A percentile compares a stretch with the other conserved stretches of the same genome.
These are phyloP conservation scores for Hypocryptadius cinnamomeus DNA, from an alignment of 2,113 vertebrate species.

Conservation along the genomic window DNA sequence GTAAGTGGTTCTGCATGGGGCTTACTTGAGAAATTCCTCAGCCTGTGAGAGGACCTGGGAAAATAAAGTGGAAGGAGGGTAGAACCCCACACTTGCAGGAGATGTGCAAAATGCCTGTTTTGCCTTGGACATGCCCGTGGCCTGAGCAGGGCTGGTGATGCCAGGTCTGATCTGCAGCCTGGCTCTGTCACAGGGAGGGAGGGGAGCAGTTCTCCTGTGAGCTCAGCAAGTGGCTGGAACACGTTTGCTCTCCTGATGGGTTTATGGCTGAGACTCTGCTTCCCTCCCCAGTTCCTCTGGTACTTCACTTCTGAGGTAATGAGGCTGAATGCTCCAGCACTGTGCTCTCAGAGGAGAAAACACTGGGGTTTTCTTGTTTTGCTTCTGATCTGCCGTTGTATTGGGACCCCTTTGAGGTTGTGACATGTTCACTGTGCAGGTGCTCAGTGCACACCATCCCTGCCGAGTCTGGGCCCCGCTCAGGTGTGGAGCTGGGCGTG, in stretches of 20 bases:
- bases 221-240: not conserved
- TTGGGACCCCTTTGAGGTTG: not conserved
- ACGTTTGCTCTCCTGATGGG: not conserved
- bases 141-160: not conserved
- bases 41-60: not conserved
- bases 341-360: not conserved
- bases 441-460: not conserved
- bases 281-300: not conserved
- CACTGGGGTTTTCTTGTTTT: not conserved
- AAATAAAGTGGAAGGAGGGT: not conserved
- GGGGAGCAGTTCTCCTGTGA: not conserved
- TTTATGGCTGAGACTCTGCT: not conserved
- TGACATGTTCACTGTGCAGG: rapidly evolving
- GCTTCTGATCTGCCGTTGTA: not conserved
- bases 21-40: not conserved
- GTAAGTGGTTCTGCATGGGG: not conserved
- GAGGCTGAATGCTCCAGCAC: not conserved
- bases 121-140: rapidly evolving
- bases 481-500: not conserved
- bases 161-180: not conserved
- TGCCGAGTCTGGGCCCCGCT: rapidly evolving
- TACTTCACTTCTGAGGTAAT: not conserved
- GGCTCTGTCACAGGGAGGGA: not conserved
- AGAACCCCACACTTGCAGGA: not conserved
- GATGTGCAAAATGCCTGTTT: not conserved